Base-by-base conservation (phyloP, 2,888 invertebrate genomes). In the Quadriops clusia region DNA sequence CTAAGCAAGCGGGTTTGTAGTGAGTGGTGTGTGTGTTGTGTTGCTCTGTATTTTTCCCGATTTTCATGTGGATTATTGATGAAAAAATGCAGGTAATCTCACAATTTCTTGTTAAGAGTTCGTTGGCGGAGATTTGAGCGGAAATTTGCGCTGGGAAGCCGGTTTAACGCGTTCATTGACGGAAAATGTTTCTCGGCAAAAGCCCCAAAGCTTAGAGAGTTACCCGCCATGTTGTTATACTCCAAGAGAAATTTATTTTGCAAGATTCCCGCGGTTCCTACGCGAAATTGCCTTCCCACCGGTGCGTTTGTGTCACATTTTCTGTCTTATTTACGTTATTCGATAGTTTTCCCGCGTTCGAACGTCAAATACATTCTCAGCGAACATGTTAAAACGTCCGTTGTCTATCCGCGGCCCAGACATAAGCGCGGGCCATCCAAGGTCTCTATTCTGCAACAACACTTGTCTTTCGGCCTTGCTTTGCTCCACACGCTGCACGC, bases 151-250 rank as follows among this genome's bases (percentile, higher is more conserved):
- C 26, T 18, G 32, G 25, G 33, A 37, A 34, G 17, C 28, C 23
- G 30, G 25, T 26, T 32, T 32, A 30, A 32, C 36, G 30, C 27
- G 28, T 30, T 30, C 32, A 33, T 30, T 33, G 40, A 45, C 49
- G 44, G 45, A 51, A 54, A 54, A 47, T 52, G 49, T 46, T 45
- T 46, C 44, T 49, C 51, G 54, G 58, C 58, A 54, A 54, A 53
- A 48, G 52, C 50, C 50, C 53, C 54, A 51, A 53, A 54, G 53
- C 54, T 49, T 50, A 51, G 45, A 51, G 50, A 50, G 68, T 70
- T 64, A 67, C 69, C 72, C 73, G 74, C 74, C 74, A 74, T 74
- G 72, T 73, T 73, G 73, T 71, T 68, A 67, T 68, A 68, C 65
- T 65, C 67, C 66, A 63, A 64, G 61, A 63, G 64, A 46, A 46